Percentiles rank a stretch among this genome's conserved stretches.
phyloP scores from a whole-genome alignment of 2,888 invertebrate genomes.

The Acleris laterana region DNA sequence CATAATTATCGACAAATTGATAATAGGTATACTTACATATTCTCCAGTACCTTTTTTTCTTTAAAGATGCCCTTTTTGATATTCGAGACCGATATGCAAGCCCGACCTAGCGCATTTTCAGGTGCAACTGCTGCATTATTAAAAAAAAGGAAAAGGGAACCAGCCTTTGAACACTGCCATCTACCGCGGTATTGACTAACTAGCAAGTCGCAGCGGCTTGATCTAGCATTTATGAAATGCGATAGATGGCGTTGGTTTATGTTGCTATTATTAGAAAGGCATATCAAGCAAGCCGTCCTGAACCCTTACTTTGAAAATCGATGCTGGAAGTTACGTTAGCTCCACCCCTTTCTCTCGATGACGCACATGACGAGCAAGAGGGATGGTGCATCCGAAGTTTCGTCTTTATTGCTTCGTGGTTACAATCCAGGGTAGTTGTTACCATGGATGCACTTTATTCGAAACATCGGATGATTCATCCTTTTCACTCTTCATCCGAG shows the following conservation, averaged over 20 bases:
- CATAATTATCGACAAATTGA: neutral
- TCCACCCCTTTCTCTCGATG: too few species aligned
- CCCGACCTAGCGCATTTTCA: conserved; percentile 25
- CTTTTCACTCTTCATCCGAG: too few species aligned
- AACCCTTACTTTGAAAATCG: too few species aligned
- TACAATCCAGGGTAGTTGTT: too few species aligned
- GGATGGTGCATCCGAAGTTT: too few species aligned
- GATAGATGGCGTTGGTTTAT: conserved; percentile 9
- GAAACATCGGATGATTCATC: too few species aligned
- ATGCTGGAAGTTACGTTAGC: too few species aligned
- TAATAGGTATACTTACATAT: conserved; percentile 11
- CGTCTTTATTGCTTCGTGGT: too few species aligned
- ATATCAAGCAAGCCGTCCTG: too few species aligned
- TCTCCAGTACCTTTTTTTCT: neutral
- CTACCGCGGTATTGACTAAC: neutral
- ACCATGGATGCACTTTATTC: too few species aligned
- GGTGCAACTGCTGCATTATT: conserved; percentile 30
- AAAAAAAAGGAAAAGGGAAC: neutral
- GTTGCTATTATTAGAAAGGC: too few species aligned
- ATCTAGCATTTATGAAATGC: neutral
- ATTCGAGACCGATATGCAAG: conserved; percentile 5
- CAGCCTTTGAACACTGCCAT: conserved; percentile 4
- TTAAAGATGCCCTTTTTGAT: neutral
- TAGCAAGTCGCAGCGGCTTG: neutral
- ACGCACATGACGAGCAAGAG: too few species aligned